Base-by-base conservation (phyloP, 2,113 vertebrate species). In the Stegastes partitus region DNA sequence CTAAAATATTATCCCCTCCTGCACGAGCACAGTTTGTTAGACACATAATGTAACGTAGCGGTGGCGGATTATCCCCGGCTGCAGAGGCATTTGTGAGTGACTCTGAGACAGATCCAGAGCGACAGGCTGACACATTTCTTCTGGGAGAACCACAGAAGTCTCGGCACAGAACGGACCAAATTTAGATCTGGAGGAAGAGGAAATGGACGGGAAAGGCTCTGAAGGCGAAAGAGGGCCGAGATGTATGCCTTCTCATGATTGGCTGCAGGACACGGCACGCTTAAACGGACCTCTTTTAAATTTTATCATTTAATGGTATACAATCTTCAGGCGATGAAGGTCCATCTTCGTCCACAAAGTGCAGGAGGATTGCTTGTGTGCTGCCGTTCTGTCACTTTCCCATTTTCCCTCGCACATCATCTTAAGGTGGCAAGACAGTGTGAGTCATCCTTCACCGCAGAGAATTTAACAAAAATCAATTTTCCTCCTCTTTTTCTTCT, bases 381-480 rank as follows among this genome's bases (percentile, higher is more conserved):
- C 71, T 59, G 37, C 39, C 34, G 53, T 72, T 61, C 73, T 79
- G 69, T 68, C 75, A 71, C 59, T n/a, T 71, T 68, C 21, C 19
- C 47, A 9, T 59, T 73, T 74, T 65, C 23, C 16, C 54, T 79
- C 54, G 49, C 69, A 72, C 79, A 56, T 87, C 72, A 68, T 87
- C 25, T 66, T 51, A 59, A 74, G 76, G 67, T 25, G 37, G 5
- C 26, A 50, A 86, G 76, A 85, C 65, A 28, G 56, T 10, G 55
- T 88, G 90, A 91, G 77, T 91, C 92, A 89, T 88, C 63, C 77
- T 75, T 87, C 79, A 86, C 69, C 10, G n/a, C 67, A 39, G 71
- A 88, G 66, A 88, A 89, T 91, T 87, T 63, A 77, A 83, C 54
- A 80, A 81, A 85, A 90, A 92, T 91, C 86, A 70, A 89, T 91